A percentile compares a stretch with the other conserved stretches of the same genome.
Conservation (phyloP, 2,888 invertebrate genomes). For the Diplazon laetatorius region DNA sequence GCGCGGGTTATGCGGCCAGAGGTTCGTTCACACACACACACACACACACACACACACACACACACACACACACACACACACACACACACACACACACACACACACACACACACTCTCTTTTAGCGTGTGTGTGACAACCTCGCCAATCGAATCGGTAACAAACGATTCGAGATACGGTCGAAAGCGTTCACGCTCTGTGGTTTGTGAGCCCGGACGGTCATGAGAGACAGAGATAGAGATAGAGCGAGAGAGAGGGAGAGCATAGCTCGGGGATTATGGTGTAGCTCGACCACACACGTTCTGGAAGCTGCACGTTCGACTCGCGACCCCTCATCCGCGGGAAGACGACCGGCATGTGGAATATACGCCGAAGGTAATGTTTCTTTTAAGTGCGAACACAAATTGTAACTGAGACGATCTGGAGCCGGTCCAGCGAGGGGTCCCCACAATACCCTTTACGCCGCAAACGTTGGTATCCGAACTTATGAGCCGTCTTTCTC, state of each 20-base stretch:
- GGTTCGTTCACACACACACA: too few species aligned
- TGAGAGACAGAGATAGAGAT: slow-evolving; percentile 29
- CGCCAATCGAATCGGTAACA: slow-evolving; percentile 80
- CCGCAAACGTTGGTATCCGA: slow-evolving; percentile 67
- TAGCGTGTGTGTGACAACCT: slow-evolving; percentile 64
- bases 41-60: too few species aligned
- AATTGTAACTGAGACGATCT: slow-evolving; percentile 82
- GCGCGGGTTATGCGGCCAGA: too few species aligned
- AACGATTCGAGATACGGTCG: slow-evolving; percentile 79
- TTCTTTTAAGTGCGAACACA: slow-evolving; percentile 82
- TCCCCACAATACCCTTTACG: background rate
- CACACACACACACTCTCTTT: too few species aligned
- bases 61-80: too few species aligned
- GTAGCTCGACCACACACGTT: slow-evolving; percentile 78
- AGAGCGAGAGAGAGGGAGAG: too few species aligned
- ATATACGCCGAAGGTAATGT: slow-evolving; percentile 79
- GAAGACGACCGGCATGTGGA: slow-evolving; percentile 61
- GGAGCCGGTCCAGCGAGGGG: slow-evolving; percentile 44
- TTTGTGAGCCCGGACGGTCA: slow-evolving; percentile 22
- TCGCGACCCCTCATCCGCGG: slow-evolving; percentile 59
- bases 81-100: too few species aligned
- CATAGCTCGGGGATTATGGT: slow-evolving; percentile 44
- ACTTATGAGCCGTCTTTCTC: slow-evolving; percentile 46
- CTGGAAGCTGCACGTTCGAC: slow-evolving; percentile 59
- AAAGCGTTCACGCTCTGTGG: slow-evolving; percentile 64